phyloP scores from a whole-genome alignment of 2,113 vertebrate species.

The Saccopteryx bilineata region DNA sequence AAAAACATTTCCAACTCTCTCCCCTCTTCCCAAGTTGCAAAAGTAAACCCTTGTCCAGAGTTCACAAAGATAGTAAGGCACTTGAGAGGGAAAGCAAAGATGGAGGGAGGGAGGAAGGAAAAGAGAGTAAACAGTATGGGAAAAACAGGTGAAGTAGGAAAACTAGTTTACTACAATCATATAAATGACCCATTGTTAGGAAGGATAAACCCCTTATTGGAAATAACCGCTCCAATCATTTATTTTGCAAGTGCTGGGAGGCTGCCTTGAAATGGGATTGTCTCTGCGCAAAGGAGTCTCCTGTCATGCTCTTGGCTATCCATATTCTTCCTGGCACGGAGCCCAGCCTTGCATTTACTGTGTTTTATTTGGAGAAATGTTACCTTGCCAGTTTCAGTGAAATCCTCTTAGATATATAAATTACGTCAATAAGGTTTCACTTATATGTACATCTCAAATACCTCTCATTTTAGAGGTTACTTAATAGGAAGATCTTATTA shows the following conservation, averaged over 20 bases:
- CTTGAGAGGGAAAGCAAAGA: not conserved
- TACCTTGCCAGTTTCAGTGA: constrained; percentile 86
- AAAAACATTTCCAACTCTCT: constrained; percentile 71
- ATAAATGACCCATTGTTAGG: constrained; percentile 80
- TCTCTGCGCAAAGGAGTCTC: constrained; percentile 78
- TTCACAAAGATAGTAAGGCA: constrained; percentile 61
- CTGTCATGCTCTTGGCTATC: constrained; percentile 85
- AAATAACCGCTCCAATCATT: constrained; percentile 80
- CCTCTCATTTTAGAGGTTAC: constrained; percentile 79
- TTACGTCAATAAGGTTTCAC: constrained; percentile 87
- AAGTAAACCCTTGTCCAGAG: constrained; percentile 70
- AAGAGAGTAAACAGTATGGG: constrained; percentile 17
- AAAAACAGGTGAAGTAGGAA: constrained; percentile 77
- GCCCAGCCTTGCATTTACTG: constrained; percentile 88
- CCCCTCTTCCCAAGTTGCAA: constrained; percentile 66
- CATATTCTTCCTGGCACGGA: constrained; percentile 85
- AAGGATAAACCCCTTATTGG: constrained; percentile 81
- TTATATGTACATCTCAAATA: constrained; percentile 83
- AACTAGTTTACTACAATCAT: constrained; percentile 75
- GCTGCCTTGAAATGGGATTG: constrained; percentile 83
- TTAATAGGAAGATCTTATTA: constrained; percentile 83
- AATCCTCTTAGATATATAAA: constrained; percentile 89
- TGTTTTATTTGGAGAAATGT: constrained; percentile 88
- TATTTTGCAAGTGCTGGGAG: constrained; percentile 82
- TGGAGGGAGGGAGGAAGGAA: not conserved